phyloP scores from a whole-genome alignment of 2,888 invertebrate species.

The Neoscelio sp. region DNA sequence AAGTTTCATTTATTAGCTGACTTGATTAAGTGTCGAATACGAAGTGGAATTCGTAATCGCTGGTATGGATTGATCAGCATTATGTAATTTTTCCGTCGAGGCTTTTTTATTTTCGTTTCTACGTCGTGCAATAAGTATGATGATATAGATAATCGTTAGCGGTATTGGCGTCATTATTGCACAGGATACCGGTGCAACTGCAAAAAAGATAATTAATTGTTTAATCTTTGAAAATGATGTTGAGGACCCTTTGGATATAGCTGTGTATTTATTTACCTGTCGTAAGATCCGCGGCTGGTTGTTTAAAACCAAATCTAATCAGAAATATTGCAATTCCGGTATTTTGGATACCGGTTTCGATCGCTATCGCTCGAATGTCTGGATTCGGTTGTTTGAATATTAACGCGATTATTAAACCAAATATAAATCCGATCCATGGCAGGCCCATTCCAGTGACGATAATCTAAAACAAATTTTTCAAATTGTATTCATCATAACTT shows the following conservation, averaged over 20 bases:
- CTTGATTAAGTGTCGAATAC: conserved; percentile 44
- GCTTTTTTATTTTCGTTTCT: conserved; percentile 70
- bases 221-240: too few relatives aligned
- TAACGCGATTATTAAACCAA: conserved; percentile 87
- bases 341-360: conserved; percentile 97
- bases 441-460: conserved; percentile 91
- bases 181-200: conserved; percentile 94
- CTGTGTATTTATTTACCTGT: conserved; percentile 85
- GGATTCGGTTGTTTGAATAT: conserved; percentile 86
- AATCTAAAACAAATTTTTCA: conserved; percentile 85
- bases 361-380: conserved; percentile 93
- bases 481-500: too few relatives aligned
- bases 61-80: conserved; percentile 43
- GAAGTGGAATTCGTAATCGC: conserved; percentile 44
- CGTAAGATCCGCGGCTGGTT: conserved; percentile 95
- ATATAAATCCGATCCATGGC: conserved; percentile 92
- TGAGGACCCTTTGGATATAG: too few relatives aligned
- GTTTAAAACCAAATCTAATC: conserved; percentile 90
- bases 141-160: conserved; percentile 84
- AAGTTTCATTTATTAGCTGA: conserved; percentile 21
- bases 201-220: too few relatives aligned
- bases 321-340: conserved; percentile 96
- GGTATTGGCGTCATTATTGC: conserved; percentile 98
- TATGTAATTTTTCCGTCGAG: conserved; percentile 75
- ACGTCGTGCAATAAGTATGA: conserved; percentile 73